phyloP scores from a whole-genome alignment of 1,140 invertebrate species.

The Euura saliciscinereae region DNA sequence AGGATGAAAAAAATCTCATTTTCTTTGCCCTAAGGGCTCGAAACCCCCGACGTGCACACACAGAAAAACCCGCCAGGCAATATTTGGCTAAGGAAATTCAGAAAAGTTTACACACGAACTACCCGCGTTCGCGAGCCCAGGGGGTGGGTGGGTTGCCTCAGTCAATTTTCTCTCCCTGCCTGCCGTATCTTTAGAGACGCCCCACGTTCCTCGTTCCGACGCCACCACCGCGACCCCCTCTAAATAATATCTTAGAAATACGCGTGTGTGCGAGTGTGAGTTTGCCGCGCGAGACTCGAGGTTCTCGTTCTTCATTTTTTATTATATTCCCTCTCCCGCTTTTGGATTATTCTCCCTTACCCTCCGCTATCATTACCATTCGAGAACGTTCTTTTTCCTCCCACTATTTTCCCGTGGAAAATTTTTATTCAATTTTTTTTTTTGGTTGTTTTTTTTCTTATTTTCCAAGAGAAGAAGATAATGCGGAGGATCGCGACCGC shows the following conservation, averaged over 20 bases:
- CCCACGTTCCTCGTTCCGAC: background rate
- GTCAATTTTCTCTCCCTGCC: slow-evolving; percentile 43
- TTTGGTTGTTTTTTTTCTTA: no score
- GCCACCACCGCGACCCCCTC: background rate
- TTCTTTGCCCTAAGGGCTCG: slow-evolving; percentile 52
- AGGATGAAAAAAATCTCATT: slow-evolving; percentile 56
- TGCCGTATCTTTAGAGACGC: slow-evolving; percentile 1
- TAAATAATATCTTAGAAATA: background rate
- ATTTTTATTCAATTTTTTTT: no score
- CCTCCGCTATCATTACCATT: no score
- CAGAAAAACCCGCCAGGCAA: slow-evolving; percentile 31
- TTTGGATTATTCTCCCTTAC: no score
- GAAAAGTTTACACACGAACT: slow-evolving; percentile 56
- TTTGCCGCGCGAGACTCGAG: background rate
- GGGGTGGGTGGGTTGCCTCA: slow-evolving; percentile 41
- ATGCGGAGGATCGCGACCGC: background rate
- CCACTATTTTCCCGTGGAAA: no score
- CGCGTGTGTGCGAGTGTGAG: background rate
- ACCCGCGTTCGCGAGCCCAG: slow-evolving; percentile 12
- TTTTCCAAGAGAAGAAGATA: no score
- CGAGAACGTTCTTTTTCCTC: no score
- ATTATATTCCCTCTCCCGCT: background rate
- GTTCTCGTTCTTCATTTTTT: background rate
- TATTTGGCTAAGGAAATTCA: slow-evolving; percentile 60
- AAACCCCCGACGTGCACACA: slow-evolving; percentile 18